Evolutionary conservation across 2,888 invertebrate genomes (phyloP).

Genomic region (Beris chalybata): DNA sequence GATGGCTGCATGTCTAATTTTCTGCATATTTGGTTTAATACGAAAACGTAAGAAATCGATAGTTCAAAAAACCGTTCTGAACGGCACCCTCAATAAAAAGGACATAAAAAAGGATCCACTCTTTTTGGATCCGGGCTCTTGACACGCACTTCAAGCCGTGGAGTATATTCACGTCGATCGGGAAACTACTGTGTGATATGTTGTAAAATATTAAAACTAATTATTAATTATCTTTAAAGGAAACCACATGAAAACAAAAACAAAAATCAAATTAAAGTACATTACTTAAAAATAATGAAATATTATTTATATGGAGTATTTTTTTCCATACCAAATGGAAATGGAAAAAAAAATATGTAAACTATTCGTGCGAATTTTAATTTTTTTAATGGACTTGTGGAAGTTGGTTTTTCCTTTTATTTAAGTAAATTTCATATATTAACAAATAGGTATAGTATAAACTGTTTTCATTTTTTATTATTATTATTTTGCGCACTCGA

Average conservation of each 20-base stretch:
- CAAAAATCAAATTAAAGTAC: conserved; percentile 14
- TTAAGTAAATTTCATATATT: no score
- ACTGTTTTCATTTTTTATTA: no score
- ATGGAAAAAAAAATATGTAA: no score
- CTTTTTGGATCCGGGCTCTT: conserved; percentile 66
- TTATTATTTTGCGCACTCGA: no score
- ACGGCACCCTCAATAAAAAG: conserved; percentile 62
- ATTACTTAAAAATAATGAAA: conserved; percentile 28
- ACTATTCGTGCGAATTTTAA: no score
- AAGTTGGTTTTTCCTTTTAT: no score
- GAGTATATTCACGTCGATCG: conserved; percentile 92
- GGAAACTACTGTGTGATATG: conserved; percentile 85
- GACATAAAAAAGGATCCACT: conserved; percentile 60
- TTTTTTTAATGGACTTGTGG: no score
- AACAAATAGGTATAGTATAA: no score
- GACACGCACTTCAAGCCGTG: conserved; percentile 88
- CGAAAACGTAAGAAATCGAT: conserved; percentile 60
- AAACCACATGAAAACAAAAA: conserved; percentile 36
- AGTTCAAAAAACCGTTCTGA: conserved; percentile 58
- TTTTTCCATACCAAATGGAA: neutral
- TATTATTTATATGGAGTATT: conserved; percentile 15
- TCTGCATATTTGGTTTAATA: conserved; percentile 64
- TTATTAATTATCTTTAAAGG: conserved; percentile 38
- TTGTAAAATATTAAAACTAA: conserved; percentile 43
- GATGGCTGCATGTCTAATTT: conserved; percentile 61